Base-by-base conservation (phyloP, 2,113 vertebrate genomes). In the Equus przewalskii region DNA sequence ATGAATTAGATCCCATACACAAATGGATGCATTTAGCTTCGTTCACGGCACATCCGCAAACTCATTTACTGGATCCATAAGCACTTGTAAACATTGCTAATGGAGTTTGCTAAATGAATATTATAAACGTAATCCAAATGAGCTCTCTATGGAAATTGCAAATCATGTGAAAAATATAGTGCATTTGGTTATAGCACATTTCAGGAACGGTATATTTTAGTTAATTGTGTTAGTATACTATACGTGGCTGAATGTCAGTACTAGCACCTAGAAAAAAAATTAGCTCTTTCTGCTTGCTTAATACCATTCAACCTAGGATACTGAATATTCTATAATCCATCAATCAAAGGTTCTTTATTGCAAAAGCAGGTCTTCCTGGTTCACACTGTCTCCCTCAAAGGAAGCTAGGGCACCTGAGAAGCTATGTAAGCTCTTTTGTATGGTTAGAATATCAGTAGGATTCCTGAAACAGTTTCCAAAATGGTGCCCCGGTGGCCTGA, bases 51-150 rank as follows among this genome's bases (percentile, higher is more conserved):
- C 93, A 98, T 97, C 97, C 95, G 90, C 97, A 98, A 98, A 98
- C 97, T 98, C 97, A 98, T 98, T 98, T 98, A 98, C 98, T 24
- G 28, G 97, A 97, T 98, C 98, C 98, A 98, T 98, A 98, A 98
- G 98, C 97, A 98, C 98, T 98, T 98, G 97, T 98, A 98, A 98
- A 98, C 98, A 98, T 98, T 98, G 98, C 98, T 98, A 98, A 98
- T 98, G 98, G 98, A 98, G 97, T 98, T 98, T 98, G 98, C 98
- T 98, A 98, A 98, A 98, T 98, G 98, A 98, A 98, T 98, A 98
- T 98, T 98, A 98, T 98, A 98, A 98, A 97, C 62, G 78, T 98
- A 98, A 98, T 98, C 98, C 97, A 98, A 98, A 98, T 98, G 97
- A 98, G 98, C 97, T 98, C 98, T 98, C 97, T 97, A 96, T 97